Base-by-base conservation (phyloP, 2,888 invertebrate genomes). In the Pyrrhia umbra region DNA sequence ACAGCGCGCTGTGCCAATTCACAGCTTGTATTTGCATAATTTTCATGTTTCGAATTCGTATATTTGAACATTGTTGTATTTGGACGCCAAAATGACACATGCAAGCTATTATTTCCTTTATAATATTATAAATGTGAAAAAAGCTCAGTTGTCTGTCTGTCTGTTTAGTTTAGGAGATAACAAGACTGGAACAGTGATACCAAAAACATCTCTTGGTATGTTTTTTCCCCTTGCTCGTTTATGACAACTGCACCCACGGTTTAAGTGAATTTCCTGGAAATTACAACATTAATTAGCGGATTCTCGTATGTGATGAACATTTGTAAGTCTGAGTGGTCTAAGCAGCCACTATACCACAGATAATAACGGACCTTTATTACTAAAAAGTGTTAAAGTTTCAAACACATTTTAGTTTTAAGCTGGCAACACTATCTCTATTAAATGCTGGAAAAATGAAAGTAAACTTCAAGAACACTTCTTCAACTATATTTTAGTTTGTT, bases 301-400 rank as follows among this genome's bases (percentile, higher is more conserved):
- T n/a, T n/a, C n/a, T n/a, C n/a, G n/a, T n/a, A n/a, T n/a, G n/a
- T 39, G 50, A 42, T 16, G 10, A 16, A 18, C 20, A 42, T 42
- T 8, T 21, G 9, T 42, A 4, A 39, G 20, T 13, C 3, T 42
- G 34, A 50, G 16, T 43, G 16, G 20, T 20, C 27, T 8, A 34
- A 54, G 58, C 63, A 52, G 20, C 46, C 50, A 46, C 25, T 43
- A 51, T 37, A 54, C 42, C 34, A 25, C 18, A 64, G 49, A 65
- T 54, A 65, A 68, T 57, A 72, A 57, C 27, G 5, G 39, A 68
- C 62, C 58, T 61, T 67, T 58, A 42, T 56, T 43, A n/a, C 20
- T 39, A 6, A 2, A 4, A 54, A 65, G 21, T 68, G 42, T 57
- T 43, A 57, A 68, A 71, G 56, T 72, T 66, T 15, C 16, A 18